Base-by-base conservation (phyloP, 2,113 vertebrate genomes). In the Mionectes macconnelli region DNA sequence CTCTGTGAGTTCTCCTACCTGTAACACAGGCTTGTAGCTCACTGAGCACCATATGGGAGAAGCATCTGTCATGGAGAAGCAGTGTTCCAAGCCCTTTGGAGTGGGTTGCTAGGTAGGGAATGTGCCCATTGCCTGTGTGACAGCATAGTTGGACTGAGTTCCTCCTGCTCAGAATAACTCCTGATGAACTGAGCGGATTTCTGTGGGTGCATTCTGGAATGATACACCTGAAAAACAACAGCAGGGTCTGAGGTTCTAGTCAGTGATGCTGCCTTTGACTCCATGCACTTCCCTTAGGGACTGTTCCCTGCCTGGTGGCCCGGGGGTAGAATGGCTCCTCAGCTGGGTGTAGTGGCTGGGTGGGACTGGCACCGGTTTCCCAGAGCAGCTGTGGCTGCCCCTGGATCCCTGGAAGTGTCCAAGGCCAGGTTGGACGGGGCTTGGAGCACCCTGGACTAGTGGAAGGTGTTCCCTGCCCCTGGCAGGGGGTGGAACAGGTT, bases 11-110 rank as follows among this genome's bases (percentile, higher is more conserved):
- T 84, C 49, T 50, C 9, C 53, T 77, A 94, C 82, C 79, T 93
- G 8, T 52, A 78, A 33, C 0, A 1, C 52, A 57, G 79, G 44
- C 76, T 72, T 75, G 49, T 40, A 52, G 44, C 33, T 92, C 56
- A 19, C 73, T 49, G 49, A 90, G 53, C 76, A 75, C 85, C 92
- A 95, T 88, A 94, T 83, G 96, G 92, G 50, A 40, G 87, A 77
- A 77, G 90, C 93, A 84, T 95, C 92, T 96, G 90, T 47, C 70
- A 12, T 0, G 24, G 62, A 86, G 81, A 75, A 79, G 56, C 37
- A 23, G 31, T 15, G n/a, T 35, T 78, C 33, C 31, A 40, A 85
- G 67, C 42, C 44, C 70, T 62, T n/a, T n/a, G 31, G 84, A 89
- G 56, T 2, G 8, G 84, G 90, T 95, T 94, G 93, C 93, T 95